Conservation (phyloP, 1,140 invertebrate genomes). For the Calephelis virginiensis region DNA sequence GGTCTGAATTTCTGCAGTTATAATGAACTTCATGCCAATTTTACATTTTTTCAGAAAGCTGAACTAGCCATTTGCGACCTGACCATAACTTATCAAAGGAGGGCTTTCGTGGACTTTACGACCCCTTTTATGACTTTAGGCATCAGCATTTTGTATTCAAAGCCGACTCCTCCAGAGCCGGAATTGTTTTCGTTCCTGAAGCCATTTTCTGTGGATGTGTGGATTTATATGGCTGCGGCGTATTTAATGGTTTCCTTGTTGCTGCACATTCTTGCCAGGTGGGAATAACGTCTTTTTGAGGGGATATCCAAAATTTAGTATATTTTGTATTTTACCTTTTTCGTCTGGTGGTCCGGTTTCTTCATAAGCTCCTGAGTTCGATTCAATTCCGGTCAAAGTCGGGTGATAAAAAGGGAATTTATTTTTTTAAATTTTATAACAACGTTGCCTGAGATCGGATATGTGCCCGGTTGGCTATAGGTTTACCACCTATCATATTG, state of each 20-base stretch:
- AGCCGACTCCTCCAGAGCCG: slow-evolving; percentile 86
- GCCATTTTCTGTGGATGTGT: slow-evolving; percentile 93
- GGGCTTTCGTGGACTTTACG: slow-evolving; percentile 93
- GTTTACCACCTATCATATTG: too few relatives aligned
- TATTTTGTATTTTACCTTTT: too few relatives aligned
- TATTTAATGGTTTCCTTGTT: slow-evolving; percentile 92
- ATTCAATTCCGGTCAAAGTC: too few relatives aligned
- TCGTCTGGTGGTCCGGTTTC: too few relatives aligned
- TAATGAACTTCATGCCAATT: slow-evolving; percentile 6
- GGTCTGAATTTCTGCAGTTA: too few relatives aligned
- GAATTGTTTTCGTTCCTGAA: slow-evolving; percentile 92
- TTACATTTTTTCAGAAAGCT: slow-evolving; percentile 83
- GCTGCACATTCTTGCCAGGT: slow-evolving; percentile 91
- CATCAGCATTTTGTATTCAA: slow-evolving; percentile 91
- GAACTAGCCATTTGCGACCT: slow-evolving; percentile 95
- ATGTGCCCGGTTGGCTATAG: too few relatives aligned
- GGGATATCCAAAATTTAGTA: too few relatives aligned
- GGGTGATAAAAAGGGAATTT: too few relatives aligned
- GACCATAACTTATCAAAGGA: slow-evolving; percentile 92
- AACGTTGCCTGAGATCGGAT: too few relatives aligned
- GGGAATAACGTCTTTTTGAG: background rate
- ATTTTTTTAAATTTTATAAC: too few relatives aligned
- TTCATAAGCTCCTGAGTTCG: too few relatives aligned
- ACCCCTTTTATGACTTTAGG: slow-evolving; percentile 95
- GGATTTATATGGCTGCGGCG: slow-evolving; percentile 94